A percentile compares a stretch with the other conserved stretches of the same genome.
phyloP scores from a whole-genome alignment of 2,113 vertebrate genomes.

The Sceloporus tristichus region DNA sequence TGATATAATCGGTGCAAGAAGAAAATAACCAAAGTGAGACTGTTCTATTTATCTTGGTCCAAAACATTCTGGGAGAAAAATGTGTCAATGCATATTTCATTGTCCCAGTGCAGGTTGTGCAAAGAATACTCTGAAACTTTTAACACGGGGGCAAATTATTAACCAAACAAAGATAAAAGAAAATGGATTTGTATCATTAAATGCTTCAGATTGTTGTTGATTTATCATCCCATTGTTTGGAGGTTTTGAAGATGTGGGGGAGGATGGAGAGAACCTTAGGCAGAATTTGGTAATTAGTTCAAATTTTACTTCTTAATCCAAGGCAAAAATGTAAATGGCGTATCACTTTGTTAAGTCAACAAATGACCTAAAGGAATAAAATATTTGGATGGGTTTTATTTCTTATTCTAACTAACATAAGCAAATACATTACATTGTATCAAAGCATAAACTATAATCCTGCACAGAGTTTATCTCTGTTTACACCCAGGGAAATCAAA shows the following conservation, averaged over 20 bases:
- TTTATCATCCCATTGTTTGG: background rate
- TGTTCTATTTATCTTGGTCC: background rate
- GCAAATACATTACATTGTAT: background rate
- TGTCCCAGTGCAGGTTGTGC: too few relatives aligned
- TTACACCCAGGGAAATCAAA: background rate
- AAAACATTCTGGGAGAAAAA: background rate
- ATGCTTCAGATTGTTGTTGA: background rate
- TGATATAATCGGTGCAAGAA: background rate
- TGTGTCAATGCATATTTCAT: background rate
- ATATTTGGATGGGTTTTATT: background rate
- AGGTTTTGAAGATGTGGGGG: background rate
- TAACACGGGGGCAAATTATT: background rate
- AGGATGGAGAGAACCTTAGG: background rate
- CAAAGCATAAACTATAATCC: background rate
- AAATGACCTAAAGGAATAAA: background rate
- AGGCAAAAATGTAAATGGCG: background rate
- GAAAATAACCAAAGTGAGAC: background rate
- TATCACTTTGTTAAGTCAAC: background rate
- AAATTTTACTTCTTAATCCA: slow-evolving; percentile 4
- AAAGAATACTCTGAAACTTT: background rate
- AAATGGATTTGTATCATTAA: background rate
- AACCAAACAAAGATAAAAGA: background rate
- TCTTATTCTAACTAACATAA: background rate
- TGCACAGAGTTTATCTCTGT: background rate
- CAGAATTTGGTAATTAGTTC: background rate